Evolutionary conservation across 2,888 invertebrate species (phyloP).

Genomic region (Nysson spinosus): DNA sequence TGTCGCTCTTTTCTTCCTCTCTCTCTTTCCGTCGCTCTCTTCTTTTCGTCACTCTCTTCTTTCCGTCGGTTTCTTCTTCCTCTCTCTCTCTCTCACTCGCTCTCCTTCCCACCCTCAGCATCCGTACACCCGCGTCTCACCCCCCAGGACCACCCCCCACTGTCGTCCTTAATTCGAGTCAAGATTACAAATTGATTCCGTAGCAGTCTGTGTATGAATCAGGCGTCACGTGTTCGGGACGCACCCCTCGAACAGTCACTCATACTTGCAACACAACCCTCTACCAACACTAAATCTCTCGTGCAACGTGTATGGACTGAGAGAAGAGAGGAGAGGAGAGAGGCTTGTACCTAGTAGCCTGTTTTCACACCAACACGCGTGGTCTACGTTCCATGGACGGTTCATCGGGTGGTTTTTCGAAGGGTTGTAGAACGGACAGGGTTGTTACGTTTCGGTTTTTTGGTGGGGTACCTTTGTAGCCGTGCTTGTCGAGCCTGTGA

Average conservation of each 20-base stretch:
- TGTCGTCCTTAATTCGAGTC: conserved; percentile 77
- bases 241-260: conserved; percentile 70
- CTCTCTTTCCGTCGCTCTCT: conserved; percentile 79
- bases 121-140: conserved; percentile 75
- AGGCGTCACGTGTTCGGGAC: conserved; percentile 77
- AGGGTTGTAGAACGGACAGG: background rate
- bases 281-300: conserved; percentile 44
- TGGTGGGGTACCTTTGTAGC: too few relatives aligned
- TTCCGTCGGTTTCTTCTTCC: too few relatives aligned
- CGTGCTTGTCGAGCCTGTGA: too few relatives aligned
- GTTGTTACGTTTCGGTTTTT: background rate
- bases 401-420: background rate
- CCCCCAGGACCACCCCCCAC: conserved; percentile 85
- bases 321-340: background rate
- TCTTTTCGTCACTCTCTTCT: too few relatives aligned
- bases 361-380: conserved; percentile 37
- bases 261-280: conserved; percentile 7
- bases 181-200: conserved; percentile 78
- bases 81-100: conserved; percentile 22
- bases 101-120: conserved; percentile 81
- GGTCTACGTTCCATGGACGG: conserved; percentile 15
- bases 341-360: conserved; percentile 44
- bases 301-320: background rate
- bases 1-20: conserved; percentile 72
- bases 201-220: conserved; percentile 77